Base-by-base conservation (phyloP, 2,888 invertebrate genomes). In the Gandaritis pyraliata region DNA sequence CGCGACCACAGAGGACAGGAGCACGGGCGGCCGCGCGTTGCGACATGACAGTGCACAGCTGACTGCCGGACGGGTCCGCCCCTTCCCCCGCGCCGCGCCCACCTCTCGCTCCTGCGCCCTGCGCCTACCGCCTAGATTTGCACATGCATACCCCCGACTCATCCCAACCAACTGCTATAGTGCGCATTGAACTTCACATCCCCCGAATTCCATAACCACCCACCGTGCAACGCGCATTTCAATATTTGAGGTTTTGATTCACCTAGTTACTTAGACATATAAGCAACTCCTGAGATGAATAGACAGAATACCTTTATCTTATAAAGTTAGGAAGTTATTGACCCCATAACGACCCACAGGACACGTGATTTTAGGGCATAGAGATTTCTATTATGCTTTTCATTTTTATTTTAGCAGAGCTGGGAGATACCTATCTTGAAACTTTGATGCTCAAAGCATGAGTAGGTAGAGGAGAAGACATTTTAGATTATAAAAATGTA, bases 21-120 rank as follows among this genome's bases (percentile, higher is more conserved):
- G 52, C 64, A 72, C 75, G 74, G 78, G 71, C 72, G 72, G 73
- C 74, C 71, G 76, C 71, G 76, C 74, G 80, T 82, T 80, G 82
- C 81, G 78, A 82, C 84, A 85, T 87, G 87, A 83, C 87, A 87
- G 83, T 84, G 86, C 90, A 90, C 91, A 92, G 91, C 91, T 91
- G 91, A 92, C 91, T 90, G 87, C 76, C 86, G 82, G 82, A 82
- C 82, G 76, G 76, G 72, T 73, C 76, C 77, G 79, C 77, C 76
- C 77, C 80, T 64, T 79, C 57, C 78, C 72, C 68, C 75, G 68
- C 69, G 68, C 73, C 71, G 70, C 72, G 74, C 75, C 72, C 69
- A 75, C 73, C 72, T 73, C 72, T 74, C 72, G 76, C 71, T 76
- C 80, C 75, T 82, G 82, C 79, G 82, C 82, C 81, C 80, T 82